These are phyloP conservation scores for Palythoa heliodiscus DNA, from an alignment of 92 coral and sea anemone species.

Conservation along the genomic window DNA sequence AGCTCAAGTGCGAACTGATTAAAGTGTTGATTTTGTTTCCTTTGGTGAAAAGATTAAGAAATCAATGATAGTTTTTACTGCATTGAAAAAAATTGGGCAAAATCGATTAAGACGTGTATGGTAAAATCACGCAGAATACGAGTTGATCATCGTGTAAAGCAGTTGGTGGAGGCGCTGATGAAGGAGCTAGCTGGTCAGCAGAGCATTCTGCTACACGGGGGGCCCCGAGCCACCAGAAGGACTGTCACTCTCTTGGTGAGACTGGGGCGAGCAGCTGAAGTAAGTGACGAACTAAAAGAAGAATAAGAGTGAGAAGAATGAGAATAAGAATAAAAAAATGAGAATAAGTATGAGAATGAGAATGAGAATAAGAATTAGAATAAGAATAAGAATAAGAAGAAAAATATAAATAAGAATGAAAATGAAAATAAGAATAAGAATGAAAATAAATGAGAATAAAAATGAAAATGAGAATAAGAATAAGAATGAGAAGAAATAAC, in stretches of 20 bases:
- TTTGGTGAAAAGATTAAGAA: neutral
- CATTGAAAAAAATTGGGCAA: neutral
- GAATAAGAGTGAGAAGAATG: neutral
- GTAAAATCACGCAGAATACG: slow-evolving; percentile 69
- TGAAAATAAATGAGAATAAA: too few relatives aligned
- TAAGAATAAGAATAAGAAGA: too few relatives aligned
- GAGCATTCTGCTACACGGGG: slow-evolving; percentile 88
- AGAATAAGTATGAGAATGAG: too few relatives aligned
- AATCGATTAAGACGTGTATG: neutral
- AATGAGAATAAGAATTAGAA: too few relatives aligned
- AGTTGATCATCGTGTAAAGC: slow-evolving; percentile 93
- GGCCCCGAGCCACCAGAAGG: slow-evolving; percentile 93
- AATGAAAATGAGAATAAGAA: too few relatives aligned
- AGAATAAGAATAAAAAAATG: too few relatives aligned
- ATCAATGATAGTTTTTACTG: neutral
- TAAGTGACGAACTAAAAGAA: slow-evolving; percentile 23
- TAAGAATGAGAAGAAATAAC: too few relatives aligned
- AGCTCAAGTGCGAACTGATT: too few relatives aligned
- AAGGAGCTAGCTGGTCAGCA: slow-evolving; percentile 93
- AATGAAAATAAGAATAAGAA: too few relatives aligned
- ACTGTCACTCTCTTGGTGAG: slow-evolving; percentile 87
- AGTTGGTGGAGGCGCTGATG: slow-evolving; percentile 86
- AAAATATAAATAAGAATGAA: too few relatives aligned
- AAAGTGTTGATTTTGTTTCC: too few relatives aligned
- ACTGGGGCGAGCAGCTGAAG: slow-evolving; percentile 94